phyloP scores from a whole-genome alignment of 2,888 invertebrate species.

The Sphecodes monilicornis region DNA sequence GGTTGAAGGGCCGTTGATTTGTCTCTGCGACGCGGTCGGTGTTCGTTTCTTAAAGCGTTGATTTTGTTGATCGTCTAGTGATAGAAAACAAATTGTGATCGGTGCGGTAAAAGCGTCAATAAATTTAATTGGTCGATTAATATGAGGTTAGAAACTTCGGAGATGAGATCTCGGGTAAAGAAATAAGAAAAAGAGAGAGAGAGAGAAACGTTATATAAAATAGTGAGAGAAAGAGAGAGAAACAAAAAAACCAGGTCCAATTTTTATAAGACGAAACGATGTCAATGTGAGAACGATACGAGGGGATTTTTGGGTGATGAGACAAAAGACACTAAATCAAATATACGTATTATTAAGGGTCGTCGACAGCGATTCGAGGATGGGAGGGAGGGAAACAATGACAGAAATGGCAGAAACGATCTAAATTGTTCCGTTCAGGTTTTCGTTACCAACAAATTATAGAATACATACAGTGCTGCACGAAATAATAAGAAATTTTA shows the following conservation, averaged over 20 bases:
- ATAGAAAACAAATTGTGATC: conserved; percentile 56
- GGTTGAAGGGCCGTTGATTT: conserved; percentile 19
- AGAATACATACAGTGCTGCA: conserved; percentile 31
- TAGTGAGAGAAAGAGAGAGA: conserved; percentile 15
- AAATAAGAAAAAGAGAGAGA: neutral
- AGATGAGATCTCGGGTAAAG: neutral
- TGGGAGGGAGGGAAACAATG: neutral
- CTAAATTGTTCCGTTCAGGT: conserved; percentile 40
- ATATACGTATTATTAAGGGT: conserved; percentile 63
- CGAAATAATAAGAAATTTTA: neutral
- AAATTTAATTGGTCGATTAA: conserved; percentile 50
- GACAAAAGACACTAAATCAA: conserved; percentile 51
- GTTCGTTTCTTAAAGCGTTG: conserved; percentile 39
- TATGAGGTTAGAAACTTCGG: neutral
- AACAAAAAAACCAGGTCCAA: conserved; percentile 55
- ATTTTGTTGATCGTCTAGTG: conserved; percentile 38
- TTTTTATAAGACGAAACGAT: conserved; percentile 58
- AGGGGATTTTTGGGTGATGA: neutral
- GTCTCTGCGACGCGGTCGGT: conserved; percentile 22
- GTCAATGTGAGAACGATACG: conserved; percentile 38
- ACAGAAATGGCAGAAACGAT: neutral
- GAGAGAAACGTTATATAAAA: neutral
- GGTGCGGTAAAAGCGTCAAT: conserved; percentile 50
- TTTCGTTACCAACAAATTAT: conserved; percentile 52
- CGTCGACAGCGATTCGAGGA: conserved; percentile 39